A percentile compares a stretch with the other conserved stretches of the same genome.
phyloP scores from a whole-genome alignment of 2,888 invertebrate species.

The Dromius quadrimaculatus region DNA sequence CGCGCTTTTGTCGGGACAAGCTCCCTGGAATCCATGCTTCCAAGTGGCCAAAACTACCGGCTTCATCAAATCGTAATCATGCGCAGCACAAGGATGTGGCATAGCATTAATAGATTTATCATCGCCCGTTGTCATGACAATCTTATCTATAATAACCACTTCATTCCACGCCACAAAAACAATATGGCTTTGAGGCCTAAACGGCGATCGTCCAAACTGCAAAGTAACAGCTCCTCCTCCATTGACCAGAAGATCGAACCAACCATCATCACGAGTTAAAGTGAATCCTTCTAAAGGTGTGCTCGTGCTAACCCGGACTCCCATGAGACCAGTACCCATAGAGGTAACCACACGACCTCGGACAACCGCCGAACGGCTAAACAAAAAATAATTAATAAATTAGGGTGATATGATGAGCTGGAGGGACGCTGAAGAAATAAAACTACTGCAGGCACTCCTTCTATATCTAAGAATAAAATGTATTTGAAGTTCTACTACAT shows the following conservation, averaged over 20 bases:
- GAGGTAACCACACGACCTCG: constrained; percentile 93
- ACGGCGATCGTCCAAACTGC: constrained; percentile 93
- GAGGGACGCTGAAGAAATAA: constrained; percentile 30
- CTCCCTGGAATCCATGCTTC: constrained; percentile 95
- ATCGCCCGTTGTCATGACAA: constrained; percentile 85
- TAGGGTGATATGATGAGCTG: constrained; percentile 25
- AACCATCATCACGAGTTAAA: constrained; percentile 89
- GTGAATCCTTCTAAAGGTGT: constrained; percentile 97
- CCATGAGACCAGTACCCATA: constrained; percentile 93
- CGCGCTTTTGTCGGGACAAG: constrained; percentile 92
- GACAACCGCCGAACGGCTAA: constrained; percentile 96
- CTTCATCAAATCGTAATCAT: constrained; percentile 93
- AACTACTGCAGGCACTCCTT: constrained; percentile 44
- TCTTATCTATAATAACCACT: constrained; percentile 94
- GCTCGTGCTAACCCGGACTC: constrained; percentile 94
- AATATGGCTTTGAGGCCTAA: constrained; percentile 88
- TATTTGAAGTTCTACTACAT: constrained; percentile 52
- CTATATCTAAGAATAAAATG: constrained; percentile 50
- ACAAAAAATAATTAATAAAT: constrained; percentile 55
- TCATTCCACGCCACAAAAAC: constrained; percentile 98
- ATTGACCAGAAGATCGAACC: constrained; percentile 98
- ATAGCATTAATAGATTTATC: constrained; percentile 77
- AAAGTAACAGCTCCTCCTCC: constrained; percentile 98
- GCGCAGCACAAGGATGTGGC: constrained; percentile 85
- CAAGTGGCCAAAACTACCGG: constrained; percentile 93